Conservation (phyloP, 30 jellyfish, hydroid and myxozoan genomes). For the Hydractinia echinata region DNA sequence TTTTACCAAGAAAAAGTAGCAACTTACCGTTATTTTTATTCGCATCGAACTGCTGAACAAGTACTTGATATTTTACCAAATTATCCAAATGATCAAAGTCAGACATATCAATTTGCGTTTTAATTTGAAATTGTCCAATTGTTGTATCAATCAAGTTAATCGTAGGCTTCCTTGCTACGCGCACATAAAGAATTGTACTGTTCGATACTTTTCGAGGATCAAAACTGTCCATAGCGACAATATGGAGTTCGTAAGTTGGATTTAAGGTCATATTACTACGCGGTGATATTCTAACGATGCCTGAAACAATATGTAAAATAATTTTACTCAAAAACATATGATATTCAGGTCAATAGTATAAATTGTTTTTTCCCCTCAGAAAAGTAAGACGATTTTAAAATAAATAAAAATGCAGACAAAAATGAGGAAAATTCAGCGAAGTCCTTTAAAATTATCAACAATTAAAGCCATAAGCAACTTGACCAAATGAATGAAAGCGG, state of each 20-base stretch:
- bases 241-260: slow-evolving; percentile 33
- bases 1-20: neutral
- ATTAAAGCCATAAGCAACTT: neutral
- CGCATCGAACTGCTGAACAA: slow-evolving; percentile 64
- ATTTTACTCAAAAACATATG: too few species aligned
- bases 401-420: neutral
- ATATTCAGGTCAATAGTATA: too few species aligned
- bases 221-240: slow-evolving; percentile 68
- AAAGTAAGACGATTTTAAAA: neutral
- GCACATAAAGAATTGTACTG: slow-evolving; percentile 31
- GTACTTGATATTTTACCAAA: slow-evolving; percentile 38
- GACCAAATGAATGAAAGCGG: neutral
- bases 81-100: slow-evolving; percentile 44
- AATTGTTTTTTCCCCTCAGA: neutral
- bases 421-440: neutral
- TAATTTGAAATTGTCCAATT: slow-evolving; percentile 53
- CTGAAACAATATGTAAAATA: slow-evolving; percentile 17
- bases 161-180: slow-evolving; percentile 52
- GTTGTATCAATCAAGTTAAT: slow-evolving; percentile 25
- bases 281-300: slow-evolving; percentile 41
- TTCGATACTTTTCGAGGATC: slow-evolving; percentile 59
- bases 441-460: neutral
- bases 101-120: slow-evolving; percentile 38
- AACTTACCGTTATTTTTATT: slow-evolving; percentile 53
- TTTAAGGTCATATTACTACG: slow-evolving; percentile 36